Conservation (phyloP, 2,113 vertebrate genomes). For the Hemichromis elongatus region DNA sequence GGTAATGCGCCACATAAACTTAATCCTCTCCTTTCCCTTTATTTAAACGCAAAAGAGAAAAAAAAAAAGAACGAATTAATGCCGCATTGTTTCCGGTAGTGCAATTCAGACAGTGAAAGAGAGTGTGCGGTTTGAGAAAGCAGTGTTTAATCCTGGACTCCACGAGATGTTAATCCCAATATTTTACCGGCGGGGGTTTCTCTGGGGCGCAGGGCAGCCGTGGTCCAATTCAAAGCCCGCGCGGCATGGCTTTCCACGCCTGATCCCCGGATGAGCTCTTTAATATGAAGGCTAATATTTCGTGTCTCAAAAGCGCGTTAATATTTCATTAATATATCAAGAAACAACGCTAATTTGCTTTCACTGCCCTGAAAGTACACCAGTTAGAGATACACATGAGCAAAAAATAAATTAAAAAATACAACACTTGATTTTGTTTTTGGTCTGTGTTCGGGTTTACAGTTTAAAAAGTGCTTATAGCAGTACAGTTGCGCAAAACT, state of each 20-base stretch:
- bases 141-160: constrained; percentile 71
- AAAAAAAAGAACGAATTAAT: background rate
- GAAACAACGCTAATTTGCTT: background rate
- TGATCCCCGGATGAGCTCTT: constrained; percentile 3
- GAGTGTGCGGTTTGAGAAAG: constrained; percentile 59
- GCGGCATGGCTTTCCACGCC: constrained; percentile 36
- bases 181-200: constrained; percentile 68
- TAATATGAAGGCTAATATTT: background rate
- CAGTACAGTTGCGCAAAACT: background rate
- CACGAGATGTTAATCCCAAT: constrained; percentile 74
- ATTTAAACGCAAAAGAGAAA: background rate
- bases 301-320: background rate
- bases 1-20: background rate
- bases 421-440: background rate
- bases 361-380: background rate
- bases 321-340: background rate
- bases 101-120: constrained; percentile 54
- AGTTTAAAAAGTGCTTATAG: background rate
- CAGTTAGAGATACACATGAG: background rate
- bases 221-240: constrained; percentile 51
- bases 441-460: background rate
- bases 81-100: constrained; percentile 48
- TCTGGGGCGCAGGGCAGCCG: constrained; percentile 52
- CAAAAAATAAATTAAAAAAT: background rate
- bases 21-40: background rate